Evolutionary conservation across 2,797 vertebrate species (phyloP).

Genomic region (Pangasius mekongensis): DNA sequence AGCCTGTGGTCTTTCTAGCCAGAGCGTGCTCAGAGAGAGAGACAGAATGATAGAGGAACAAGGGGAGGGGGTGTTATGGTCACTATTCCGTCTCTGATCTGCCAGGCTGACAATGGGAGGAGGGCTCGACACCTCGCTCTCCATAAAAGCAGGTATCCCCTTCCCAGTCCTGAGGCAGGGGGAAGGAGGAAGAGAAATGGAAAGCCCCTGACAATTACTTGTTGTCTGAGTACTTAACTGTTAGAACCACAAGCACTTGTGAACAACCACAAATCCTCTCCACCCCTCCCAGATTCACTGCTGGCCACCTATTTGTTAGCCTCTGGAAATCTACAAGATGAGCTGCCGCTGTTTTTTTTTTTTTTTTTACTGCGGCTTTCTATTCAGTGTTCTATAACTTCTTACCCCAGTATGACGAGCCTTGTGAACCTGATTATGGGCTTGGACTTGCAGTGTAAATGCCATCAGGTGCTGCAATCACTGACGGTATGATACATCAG

Average conservation of each 20-base stretch:
- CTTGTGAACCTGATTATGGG: background rate
- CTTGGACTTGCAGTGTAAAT: background rate
- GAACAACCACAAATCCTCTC: slow-evolving; percentile 56
- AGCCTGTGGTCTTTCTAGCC: slow-evolving; percentile 65
- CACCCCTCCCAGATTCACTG: slow-evolving; percentile 6
- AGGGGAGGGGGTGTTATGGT: slow-evolving; percentile 49
- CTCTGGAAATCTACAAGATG: slow-evolving; percentile 32
- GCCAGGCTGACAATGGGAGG: slow-evolving; percentile 70
- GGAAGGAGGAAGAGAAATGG: slow-evolving; percentile 40
- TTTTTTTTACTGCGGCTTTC: slow-evolving; percentile 13
- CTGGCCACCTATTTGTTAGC: slow-evolving; percentile 36
- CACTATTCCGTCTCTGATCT: slow-evolving; percentile 65
- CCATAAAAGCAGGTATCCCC: slow-evolving; percentile 59
- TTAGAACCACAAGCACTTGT: slow-evolving; percentile 67
- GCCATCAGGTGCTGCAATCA: no score
- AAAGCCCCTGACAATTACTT: slow-evolving; percentile 53
- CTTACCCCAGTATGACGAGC: background rate
- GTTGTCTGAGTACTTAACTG: slow-evolving; percentile 66
- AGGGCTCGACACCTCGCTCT: slow-evolving; percentile 73
- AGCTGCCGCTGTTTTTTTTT: background rate
- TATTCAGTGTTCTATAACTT: slow-evolving; percentile 13
- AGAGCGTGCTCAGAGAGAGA: slow-evolving; percentile 57
- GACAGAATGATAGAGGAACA: slow-evolving; percentile 51
- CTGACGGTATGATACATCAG: background rate
- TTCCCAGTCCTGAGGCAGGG: slow-evolving; percentile 55